Conservation (phyloP, 2,113 vertebrate genomes). For the Peromyscus polionotus region DNA sequence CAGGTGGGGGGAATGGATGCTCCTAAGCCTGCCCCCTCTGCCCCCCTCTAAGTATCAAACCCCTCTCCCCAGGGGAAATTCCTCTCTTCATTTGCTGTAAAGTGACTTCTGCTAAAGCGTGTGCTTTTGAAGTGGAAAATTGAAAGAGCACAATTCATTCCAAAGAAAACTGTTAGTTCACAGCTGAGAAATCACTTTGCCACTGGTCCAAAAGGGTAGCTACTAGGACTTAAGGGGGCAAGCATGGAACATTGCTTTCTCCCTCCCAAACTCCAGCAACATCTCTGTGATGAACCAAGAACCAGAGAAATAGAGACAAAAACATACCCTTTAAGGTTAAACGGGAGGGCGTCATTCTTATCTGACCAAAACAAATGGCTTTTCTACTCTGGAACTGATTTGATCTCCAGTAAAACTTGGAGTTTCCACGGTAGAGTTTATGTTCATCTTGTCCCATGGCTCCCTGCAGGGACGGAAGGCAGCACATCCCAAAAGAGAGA, state of each 20-base stretch:
- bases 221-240: background rate
- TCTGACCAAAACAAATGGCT: background rate
- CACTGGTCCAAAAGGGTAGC: conserved; percentile 65
- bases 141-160: conserved; percentile 77
- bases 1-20: conserved; percentile 23
- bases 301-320: background rate
- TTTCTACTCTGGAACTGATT: background rate
- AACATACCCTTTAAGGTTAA: background rate
- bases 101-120: conserved; percentile 76
- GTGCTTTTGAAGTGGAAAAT: conserved; percentile 84
- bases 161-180: conserved; percentile 78
- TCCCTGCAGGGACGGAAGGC: background rate
- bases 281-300: background rate
- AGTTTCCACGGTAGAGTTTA: background rate
- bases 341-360: background rate
- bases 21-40: conserved; percentile 41
- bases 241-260: background rate
- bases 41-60: conserved; percentile 46
- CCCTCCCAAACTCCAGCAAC: background rate
- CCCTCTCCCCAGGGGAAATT: conserved; percentile 61
- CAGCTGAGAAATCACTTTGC: conserved; percentile 77
- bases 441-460: background rate
- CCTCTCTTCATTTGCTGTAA: conserved; percentile 75
- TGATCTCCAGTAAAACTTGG: background rate
- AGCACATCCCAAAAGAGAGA: background rate